Evolutionary conservation across 2,113 vertebrate genomes (phyloP).

Genomic region (Montifringilla adamsi): DNA sequence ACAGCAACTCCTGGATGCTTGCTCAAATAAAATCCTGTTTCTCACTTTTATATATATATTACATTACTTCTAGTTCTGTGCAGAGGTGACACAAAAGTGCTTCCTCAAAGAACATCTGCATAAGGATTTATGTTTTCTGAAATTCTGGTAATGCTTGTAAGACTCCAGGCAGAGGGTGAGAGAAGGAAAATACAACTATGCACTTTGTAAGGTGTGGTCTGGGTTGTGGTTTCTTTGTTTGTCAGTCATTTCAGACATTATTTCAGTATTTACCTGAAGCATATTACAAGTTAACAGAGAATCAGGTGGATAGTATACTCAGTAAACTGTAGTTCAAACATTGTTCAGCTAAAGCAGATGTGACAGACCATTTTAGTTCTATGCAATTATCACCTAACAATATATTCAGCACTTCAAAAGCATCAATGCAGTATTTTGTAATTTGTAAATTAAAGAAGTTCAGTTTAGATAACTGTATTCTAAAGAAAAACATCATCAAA

Average conservation of each 20-base stretch:
- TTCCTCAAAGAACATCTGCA: not conserved
- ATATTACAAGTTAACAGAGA: not conserved
- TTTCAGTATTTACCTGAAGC: not conserved
- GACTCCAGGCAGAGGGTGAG: not conserved
- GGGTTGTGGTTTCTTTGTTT: not conserved
- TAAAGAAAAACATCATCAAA: not conserved
- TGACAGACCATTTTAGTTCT: not conserved
- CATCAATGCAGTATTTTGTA: not conserved
- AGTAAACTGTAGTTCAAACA: not conserved
- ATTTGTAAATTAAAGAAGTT: not conserved
- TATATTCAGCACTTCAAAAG: not conserved
- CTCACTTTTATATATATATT: not conserved
- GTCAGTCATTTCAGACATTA: not conserved
- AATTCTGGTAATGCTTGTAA: not conserved
- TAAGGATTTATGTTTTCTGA: not conserved
- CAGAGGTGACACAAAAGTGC: not conserved
- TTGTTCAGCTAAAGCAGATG: not conserved
- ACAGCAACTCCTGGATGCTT: not conserved
- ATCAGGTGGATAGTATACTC: not conserved
- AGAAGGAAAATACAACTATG: not conserved
- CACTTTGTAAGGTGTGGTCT: not conserved
- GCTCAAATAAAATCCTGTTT: not conserved
- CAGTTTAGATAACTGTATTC: not conserved
- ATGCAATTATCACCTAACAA: slow-evolving; percentile 15
- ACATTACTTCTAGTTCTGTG: not conserved